phyloP scores from a whole-genome alignment of 2,113 vertebrate species.

The human region DNA sequence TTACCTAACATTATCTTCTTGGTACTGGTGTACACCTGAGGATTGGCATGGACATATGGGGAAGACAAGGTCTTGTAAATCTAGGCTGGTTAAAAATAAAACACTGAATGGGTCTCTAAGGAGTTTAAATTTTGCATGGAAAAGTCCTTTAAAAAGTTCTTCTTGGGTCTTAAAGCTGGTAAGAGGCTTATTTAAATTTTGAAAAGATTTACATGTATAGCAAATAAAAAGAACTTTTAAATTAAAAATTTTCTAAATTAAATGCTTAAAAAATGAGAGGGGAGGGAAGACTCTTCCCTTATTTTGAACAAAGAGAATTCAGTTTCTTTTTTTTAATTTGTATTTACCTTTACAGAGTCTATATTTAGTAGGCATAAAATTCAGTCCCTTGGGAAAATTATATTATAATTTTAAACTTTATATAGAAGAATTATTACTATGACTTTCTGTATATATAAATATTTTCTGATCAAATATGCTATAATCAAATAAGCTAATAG shows the following conservation, averaged over 20 bases:
- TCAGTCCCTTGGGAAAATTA: not conserved
- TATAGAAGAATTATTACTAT: not conserved
- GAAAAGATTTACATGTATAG: not conserved
- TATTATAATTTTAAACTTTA: not conserved
- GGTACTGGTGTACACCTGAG: not conserved
- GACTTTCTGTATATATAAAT: not conserved
- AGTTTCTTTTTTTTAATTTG: not conserved
- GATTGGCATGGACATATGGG: not conserved
- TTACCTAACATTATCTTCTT: not conserved
- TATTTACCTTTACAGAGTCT: not conserved
- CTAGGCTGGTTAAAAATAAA: not conserved
- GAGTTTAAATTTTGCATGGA: not conserved
- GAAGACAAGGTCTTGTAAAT: not conserved
- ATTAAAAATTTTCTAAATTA: not conserved
- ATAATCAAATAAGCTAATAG: not conserved
- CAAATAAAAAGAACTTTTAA: not conserved
- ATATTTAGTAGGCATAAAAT: not conserved
- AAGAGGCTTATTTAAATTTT: not conserved
- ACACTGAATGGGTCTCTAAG: rapidly evolving
- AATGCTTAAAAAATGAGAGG: not conserved
- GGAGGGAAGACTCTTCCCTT: not conserved
- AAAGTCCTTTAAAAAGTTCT: not conserved
- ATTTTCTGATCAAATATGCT: not conserved
- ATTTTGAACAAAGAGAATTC: not conserved
- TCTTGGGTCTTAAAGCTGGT: not conserved